Base-by-base conservation (phyloP, 92 coral and sea anemone species). In the Porites divaricata region DNA sequence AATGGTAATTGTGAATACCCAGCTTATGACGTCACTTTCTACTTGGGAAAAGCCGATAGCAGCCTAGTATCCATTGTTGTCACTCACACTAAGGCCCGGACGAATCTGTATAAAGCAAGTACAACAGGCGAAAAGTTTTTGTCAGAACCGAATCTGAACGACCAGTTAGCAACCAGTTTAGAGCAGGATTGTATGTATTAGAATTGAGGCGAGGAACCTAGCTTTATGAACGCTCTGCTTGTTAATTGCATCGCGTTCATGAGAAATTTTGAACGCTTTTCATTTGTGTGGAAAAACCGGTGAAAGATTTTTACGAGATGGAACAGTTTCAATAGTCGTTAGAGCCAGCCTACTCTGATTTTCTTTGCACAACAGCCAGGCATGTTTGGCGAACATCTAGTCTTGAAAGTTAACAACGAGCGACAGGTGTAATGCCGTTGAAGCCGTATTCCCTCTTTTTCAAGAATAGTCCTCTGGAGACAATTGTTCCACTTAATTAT, bases 41-140 rank as follows among this genome's bases (percentile, higher is more conserved):
- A 76, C 61, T 82, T 91, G 63, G 94, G 94, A 57, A 72, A 81
- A 28, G 81, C 86, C 8, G 86, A 83, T 50, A 82, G 92, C 24
- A 87, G 92, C 53, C 74, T 91, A 89, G 94, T 91, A 16, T 83
- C 88, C 54, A 88, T 91, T 66, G 92, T 88, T 62, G 83, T 91
- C 58, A 91, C 94, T 26, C 92, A 91, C 68, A 83, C 59, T 12
- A 75, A 58, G 70, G 94, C 94, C 58, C 88, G 88, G 86, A 84
- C 66, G 81, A 75, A 63, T 50, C 63, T 91, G 72, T 81, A 75
- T 54, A 81, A 62, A 23, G 83, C 64, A 28, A 67, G 78, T 25
- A 25, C 71, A 78, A 67, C 78, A 72, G 73, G 68, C 2, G 92
- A 91, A 80, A 78, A 79, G 25, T 81, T 83, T 53, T 61, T 86